Conservation (phyloP, 2,888 invertebrate species). For the Chelonus formosanus region DNA sequence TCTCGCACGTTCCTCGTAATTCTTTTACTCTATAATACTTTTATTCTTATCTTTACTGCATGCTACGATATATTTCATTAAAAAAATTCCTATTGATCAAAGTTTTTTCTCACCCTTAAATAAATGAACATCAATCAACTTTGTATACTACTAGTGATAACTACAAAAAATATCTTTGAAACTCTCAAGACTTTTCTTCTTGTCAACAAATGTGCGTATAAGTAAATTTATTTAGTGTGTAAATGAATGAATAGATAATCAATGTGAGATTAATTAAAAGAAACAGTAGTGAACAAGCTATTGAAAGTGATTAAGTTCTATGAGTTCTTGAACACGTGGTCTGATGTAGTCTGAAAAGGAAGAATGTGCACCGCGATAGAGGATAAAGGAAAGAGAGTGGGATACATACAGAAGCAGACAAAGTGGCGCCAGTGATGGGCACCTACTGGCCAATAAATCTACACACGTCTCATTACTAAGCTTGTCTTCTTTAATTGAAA, state of each 20-base stretch:
- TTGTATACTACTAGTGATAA: no score
- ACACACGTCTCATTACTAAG: constrained; percentile 68
- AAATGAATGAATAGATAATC: background rate
- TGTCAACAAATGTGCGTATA: background rate
- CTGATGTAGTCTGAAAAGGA: constrained; percentile 20
- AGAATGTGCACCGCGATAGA: constrained; percentile 14
- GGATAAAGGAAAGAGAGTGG: constrained; percentile 13
- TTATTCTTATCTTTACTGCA: constrained; percentile 10
- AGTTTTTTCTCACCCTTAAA: background rate
- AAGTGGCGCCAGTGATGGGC: constrained; percentile 47
- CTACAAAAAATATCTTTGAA: no score
- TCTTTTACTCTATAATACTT: constrained; percentile 6
- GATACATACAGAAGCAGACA: constrained; percentile 45
- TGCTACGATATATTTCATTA: no score
- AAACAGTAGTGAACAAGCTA: constrained; percentile 9
- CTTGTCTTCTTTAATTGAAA: constrained; percentile 72
- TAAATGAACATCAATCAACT: background rate
- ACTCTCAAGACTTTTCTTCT: background rate
- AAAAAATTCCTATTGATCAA: no score
- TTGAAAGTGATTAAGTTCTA: constrained; percentile 8
- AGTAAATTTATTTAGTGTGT: background rate
- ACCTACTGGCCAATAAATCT: constrained; percentile 58
- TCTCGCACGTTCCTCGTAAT: constrained; percentile 37
- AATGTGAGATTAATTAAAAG: constrained; percentile 11
- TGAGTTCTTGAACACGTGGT: constrained; percentile 17